Evolutionary conservation across 2,113 vertebrate genomes (phyloP), one percentile per base, ranked within the genome.

Genomic region (Talpa occidentalis): DNA sequence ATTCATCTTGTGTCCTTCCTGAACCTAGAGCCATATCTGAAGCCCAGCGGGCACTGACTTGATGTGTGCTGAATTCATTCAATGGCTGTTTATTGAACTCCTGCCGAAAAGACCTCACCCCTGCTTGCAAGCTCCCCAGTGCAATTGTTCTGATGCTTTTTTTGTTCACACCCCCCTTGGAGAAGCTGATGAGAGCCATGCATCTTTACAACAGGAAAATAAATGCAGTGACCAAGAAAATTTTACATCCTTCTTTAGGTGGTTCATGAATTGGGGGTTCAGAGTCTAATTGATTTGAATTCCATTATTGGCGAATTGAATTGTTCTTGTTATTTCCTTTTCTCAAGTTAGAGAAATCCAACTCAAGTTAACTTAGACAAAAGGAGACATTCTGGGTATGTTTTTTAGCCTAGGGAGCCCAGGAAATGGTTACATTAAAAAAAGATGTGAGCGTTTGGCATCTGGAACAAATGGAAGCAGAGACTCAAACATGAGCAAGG

Each of bases 61-160:
- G 86, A 88, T 87, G 69, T 67, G 83, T 60, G 14, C 70, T 76
- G 83, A 91, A 80, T 85, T 69, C 80, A 73, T 84, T 92, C 92
- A 81, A 73, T 76, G 80, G 40, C 90, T 96, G 80, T 84, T 97
- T 88, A 88, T 96, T 96, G 94, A 95, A 69, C 80, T 97, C 93
- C 93, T 72, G 32, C 90, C 64, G 72, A 81, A 96, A 73, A 21
- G 35, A 56, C 82, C 80, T 95, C 80, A 89, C 87, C 88, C 92
- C 66, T 85, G 90, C 83, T 76, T 3, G 14, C 22, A 90, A 77
- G 49, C 88, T 84, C 67, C 67, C 37, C 32, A 2, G 49, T 72
- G 24, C 81, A 82, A 70, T 54, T 89, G 89, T 86, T 85, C 66
- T 88, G 81, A 92, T 59, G 28, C 74, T 91, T 93, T 96, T 69